Evolutionary conservation across 2,113 vertebrate genomes (phyloP).

Genomic region (Puma concolor): DNA sequence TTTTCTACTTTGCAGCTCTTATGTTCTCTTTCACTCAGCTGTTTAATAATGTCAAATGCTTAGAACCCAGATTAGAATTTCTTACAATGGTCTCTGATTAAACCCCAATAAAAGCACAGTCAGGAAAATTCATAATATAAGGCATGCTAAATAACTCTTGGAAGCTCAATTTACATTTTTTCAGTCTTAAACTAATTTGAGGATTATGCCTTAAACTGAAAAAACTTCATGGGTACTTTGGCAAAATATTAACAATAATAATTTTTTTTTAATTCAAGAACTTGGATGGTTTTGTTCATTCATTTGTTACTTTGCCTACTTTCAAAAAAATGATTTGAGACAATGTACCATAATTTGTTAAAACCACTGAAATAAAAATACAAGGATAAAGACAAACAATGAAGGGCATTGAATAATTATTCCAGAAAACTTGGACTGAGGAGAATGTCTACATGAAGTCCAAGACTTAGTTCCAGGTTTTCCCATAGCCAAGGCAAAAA

Average conservation of each 20-base stretch:
- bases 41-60: slow-evolving; percentile 81
- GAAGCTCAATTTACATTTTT: slow-evolving; percentile 67
- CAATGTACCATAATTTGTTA: slow-evolving; percentile 36
- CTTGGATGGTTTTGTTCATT: slow-evolving; percentile 31
- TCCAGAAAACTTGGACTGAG: background rate
- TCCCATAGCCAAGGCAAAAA: background rate
- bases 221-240: slow-evolving; percentile 69
- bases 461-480: slow-evolving; percentile 26
- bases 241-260: slow-evolving; percentile 63
- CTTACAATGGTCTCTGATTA: slow-evolving; percentile 80
- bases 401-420: background rate
- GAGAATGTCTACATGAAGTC: slow-evolving; percentile 3
- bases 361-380: slow-evolving; percentile 56
- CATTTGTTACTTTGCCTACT: slow-evolving; percentile 12
- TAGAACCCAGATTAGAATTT: slow-evolving; percentile 79
- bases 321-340: slow-evolving; percentile 59
- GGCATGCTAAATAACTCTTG: slow-evolving; percentile 69
- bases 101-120: slow-evolving; percentile 70
- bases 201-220: slow-evolving; percentile 63
- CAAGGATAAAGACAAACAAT: background rate
- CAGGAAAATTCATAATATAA: slow-evolving; percentile 76
- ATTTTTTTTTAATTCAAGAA: background rate
- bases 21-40: slow-evolving; percentile 74
- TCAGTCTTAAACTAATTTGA: slow-evolving; percentile 73
- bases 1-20: slow-evolving; percentile 74